Conservation (phyloP, 1,140 invertebrate genomes). For the Zaprionus nigranus region DNA sequence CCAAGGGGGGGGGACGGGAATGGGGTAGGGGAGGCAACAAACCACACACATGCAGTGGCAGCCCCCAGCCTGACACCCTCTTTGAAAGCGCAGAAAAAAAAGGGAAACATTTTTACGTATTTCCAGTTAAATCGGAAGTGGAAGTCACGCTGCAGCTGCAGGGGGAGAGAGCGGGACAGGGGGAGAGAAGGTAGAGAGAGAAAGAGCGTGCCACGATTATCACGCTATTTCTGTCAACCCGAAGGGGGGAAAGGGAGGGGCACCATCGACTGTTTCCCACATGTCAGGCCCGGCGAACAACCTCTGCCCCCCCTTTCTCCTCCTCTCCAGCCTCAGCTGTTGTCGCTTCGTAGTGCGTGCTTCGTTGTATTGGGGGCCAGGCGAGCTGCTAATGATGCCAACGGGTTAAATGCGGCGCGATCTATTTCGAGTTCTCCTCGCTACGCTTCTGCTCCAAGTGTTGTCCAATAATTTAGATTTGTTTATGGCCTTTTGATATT, state of each 20-base stretch:
- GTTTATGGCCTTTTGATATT: slow-evolving; percentile 74
- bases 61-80: neutral
- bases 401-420: slow-evolving; percentile 73
- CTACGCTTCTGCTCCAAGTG: slow-evolving; percentile 48
- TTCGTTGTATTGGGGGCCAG: neutral
- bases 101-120: slow-evolving; percentile 70
- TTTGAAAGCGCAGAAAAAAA: slow-evolving; percentile 38
- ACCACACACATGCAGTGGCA: slow-evolving; percentile 48
- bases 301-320: neutral
- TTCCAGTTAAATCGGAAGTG: slow-evolving; percentile 82
- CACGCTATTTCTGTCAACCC: slow-evolving; percentile 76
- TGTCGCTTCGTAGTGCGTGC: neutral
- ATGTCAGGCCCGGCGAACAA: slow-evolving; percentile 7
- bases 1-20: neutral
- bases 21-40: slow-evolving; percentile 15
- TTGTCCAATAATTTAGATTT: slow-evolving; percentile 74
- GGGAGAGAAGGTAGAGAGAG: neutral
- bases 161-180: neutral
- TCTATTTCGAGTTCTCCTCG: slow-evolving; percentile 61
- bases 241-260: neutral
- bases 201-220: slow-evolving; percentile 75
- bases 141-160: slow-evolving; percentile 58
- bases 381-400: slow-evolving; percentile 80
- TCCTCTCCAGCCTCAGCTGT: slow-evolving; percentile 23
- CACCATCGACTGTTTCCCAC: slow-evolving; percentile 13